These are phyloP conservation scores for Delphinus delphis DNA, from an alignment of 2,113 vertebrate species.

Conservation along the genomic window DNA sequence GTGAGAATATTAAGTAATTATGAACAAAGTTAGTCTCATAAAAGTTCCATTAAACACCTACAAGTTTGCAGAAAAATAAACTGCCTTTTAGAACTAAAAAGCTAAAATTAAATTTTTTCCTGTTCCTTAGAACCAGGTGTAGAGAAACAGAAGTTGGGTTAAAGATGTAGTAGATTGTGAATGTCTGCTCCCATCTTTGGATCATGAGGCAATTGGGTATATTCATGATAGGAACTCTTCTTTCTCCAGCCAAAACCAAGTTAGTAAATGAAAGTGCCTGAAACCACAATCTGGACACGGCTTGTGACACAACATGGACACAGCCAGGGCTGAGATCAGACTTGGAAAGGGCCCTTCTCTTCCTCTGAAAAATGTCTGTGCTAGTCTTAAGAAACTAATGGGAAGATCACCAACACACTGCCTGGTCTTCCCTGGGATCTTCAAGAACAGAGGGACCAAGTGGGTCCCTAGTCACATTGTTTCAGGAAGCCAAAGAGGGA, in stretches of 20 bases:
- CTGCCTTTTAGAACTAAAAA: neutral
- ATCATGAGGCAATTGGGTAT: neutral
- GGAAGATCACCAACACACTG: neutral
- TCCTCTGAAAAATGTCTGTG: neutral
- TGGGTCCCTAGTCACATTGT: neutral
- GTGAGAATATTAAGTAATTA: neutral
- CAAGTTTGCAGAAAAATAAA: conserved; percentile 2
- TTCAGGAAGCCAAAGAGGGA: neutral
- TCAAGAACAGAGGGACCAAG: neutral
- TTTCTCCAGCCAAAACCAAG: conserved; percentile 49
- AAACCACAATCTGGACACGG: conserved; percentile 43
- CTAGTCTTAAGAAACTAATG: neutral
- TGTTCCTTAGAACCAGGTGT: neutral
- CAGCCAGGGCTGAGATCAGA: conserved; percentile 46
- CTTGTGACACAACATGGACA: conserved; percentile 24
- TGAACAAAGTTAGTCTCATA: neutral
- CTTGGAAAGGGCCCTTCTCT: conserved; percentile 38
- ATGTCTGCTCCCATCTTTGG: neutral
- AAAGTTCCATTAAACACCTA: neutral
- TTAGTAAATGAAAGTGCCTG: conserved; percentile 23
- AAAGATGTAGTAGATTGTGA: neutral
- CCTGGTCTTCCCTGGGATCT: neutral
- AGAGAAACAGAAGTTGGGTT: neutral
- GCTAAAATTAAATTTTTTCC: neutral
- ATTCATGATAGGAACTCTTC: conserved; percentile 24